Evolutionary conservation across 2,888 invertebrate genomes (phyloP), one percentile per base, ranked within the genome.

Genomic region (Tetranychus truncatus): DNA sequence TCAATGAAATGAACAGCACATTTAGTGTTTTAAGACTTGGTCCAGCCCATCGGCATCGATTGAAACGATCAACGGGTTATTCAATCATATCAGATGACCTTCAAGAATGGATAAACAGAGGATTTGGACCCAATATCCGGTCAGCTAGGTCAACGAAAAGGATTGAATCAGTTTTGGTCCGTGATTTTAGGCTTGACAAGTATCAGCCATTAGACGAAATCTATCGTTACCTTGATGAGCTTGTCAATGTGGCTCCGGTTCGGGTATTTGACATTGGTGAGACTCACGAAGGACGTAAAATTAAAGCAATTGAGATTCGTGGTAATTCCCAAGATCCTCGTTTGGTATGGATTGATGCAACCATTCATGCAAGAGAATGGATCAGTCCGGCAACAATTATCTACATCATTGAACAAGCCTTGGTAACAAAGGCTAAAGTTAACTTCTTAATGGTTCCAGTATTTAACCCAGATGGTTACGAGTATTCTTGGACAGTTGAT

Each of bases 401-500:
- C 18, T 78, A 77, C 66, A 67, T 78, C 1, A 75, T 78, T n/a
- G 77, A 78, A 66, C 74, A 77, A 21, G 66, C 77, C 9, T 73
- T 80, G 11, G 21, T 78, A 15, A 73, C 78, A 34, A 72, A 76
- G 6, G 78, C 78, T 73, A 79, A 80, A 75, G 78, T 78, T 71
- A 80, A 81, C 75, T 78, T 80, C 75, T 77, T 79, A 46, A 76
- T 81, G 34, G 76, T 80, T 34, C 81, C 81, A 15, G 77, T 81
- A 18, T 66, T 79, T 45, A 81, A 81, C 77, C 80, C 81, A 20
- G 81, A 81, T 77, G 81, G 81, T 18, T 81, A 81, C 76, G 78
- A 77, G 4, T 81, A 79, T 75, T 80, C 80, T 6, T 80, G 80
- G 79, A 78, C 77, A 44, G 72, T 44, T 9, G 79, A 80, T 75